A percentile compares a stretch with the other conserved stretches of the same genome.
phyloP scores from a whole-genome alignment of 2,797 vertebrate species.

The Spatula clypeata region DNA sequence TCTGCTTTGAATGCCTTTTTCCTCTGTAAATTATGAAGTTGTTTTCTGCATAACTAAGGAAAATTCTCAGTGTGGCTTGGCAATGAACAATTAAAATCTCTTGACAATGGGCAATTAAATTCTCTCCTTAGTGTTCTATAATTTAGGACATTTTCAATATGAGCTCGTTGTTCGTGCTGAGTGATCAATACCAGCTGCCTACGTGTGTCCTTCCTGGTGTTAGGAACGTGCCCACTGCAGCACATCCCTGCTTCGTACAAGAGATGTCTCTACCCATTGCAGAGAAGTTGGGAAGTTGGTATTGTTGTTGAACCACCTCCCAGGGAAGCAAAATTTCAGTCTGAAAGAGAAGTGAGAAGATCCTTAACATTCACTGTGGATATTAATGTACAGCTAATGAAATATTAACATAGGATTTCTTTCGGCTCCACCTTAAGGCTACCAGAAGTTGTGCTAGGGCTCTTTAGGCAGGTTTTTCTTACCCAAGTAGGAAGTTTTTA shows the following conservation, averaged over 20 bases:
- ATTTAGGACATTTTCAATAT: neutral
- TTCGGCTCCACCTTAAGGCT: neutral
- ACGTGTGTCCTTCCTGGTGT: neutral
- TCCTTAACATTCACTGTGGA: neutral
- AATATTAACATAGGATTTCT: neutral
- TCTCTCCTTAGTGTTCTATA: neutral
- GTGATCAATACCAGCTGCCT: neutral
- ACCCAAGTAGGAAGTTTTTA: neutral
- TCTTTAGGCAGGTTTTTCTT: neutral
- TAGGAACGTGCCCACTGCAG: neutral
- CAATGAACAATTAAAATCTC: neutral
- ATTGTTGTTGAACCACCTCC: neutral
- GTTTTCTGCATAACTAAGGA: neutral
- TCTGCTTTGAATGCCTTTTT: neutral
- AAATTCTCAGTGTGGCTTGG: neutral
- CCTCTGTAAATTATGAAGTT: neutral
- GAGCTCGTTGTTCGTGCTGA: neutral
- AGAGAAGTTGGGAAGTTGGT: neutral
- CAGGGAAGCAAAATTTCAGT: neutral
- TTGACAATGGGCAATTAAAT: constrained; percentile 22
- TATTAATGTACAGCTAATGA: neutral
- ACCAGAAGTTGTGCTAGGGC: neutral
- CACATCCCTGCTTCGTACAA: neutral
- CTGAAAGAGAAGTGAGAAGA: neutral
- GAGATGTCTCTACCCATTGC: neutral